Evolutionary conservation across 2,797 vertebrate species (phyloP).

Genomic region (Takifugu ocellatus): DNA sequence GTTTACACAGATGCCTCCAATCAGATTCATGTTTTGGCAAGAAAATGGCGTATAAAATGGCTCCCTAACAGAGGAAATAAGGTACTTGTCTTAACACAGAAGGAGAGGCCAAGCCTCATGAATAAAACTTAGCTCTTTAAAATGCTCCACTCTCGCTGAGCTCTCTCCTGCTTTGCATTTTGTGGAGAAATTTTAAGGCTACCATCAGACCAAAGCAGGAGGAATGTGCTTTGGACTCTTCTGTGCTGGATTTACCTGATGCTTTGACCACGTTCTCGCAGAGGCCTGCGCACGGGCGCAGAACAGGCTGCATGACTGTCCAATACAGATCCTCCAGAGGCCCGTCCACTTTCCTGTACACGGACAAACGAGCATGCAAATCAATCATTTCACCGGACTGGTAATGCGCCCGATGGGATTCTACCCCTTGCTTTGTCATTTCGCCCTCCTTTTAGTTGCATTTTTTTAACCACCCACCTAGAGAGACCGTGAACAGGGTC

Average conservation of each 20-base stretch:
- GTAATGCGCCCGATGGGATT: slow-evolving; percentile 32
- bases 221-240: slow-evolving; percentile 26
- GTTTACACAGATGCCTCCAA: slow-evolving; percentile 13
- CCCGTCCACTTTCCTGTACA: slow-evolving; percentile 33
- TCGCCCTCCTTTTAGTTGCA: not conserved
- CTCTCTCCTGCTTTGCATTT: slow-evolving; percentile 43
- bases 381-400: slow-evolving; percentile 46
- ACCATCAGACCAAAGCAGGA: slow-evolving; percentile 30
- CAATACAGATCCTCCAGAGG: slow-evolving; percentile 14
- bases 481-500: too few relatives aligned
- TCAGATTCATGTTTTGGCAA: slow-evolving; percentile 20
- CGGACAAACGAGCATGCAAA: slow-evolving; percentile 39
- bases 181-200: slow-evolving; percentile 57
- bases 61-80: slow-evolving; percentile 23
- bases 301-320: slow-evolving; percentile 39
- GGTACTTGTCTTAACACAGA: slow-evolving; percentile 41
- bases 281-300: slow-evolving; percentile 13
- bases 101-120: slow-evolving; percentile 49
- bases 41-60: slow-evolving; percentile 22
- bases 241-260: slow-evolving; percentile 12
- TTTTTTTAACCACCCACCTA: not conserved
- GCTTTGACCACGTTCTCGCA: slow-evolving; percentile 27
- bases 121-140: slow-evolving; percentile 57
- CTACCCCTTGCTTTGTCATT: slow-evolving; percentile 23
- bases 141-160: slow-evolving; percentile 44